Base-by-base conservation (phyloP, 2,888 invertebrate species). In the Dione vanillae region DNA sequence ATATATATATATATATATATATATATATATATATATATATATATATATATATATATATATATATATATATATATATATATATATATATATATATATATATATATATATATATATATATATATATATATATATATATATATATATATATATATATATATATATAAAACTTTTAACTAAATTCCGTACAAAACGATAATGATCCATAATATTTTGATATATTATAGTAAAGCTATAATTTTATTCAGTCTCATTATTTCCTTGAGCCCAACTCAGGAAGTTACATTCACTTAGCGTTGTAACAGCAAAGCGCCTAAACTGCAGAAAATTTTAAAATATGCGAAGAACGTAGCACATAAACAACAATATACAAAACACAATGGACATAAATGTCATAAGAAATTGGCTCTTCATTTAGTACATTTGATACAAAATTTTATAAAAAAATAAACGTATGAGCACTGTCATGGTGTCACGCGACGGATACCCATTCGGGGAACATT, bases 371-470 rank as follows among this genome's bases (percentile, higher is more conserved):
- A 80, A 79, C 77, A 79, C 82, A 74, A 70, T 65, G 61, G 83
- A 85, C 84, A 85, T 80, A 84, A 86, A 89, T 87, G 85, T 83
- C 75, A 78, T 81, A 77, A 84, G 81, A 80, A 82, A 82, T 79
- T 71, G 78, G 77, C 78, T 78, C 70, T 81, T 79, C 79, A 75
- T 75, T 80, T 85, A 81, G 85, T 88, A 87, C 87, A 83, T 78
- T 73, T 78, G 73, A 77, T 85, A 87, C 89, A 88, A 89, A 14
- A 35, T 82, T 11, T 56, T 56, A 40, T 56, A 16, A 56, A 56
- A 56, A 56, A 40, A 40, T 35, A 6, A 61, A 43, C n/a, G n/a
- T n/a, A n/a, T n/a, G n/a, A n/a, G n/a, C n/a, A n/a, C n/a, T n/a
- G n/a, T n/a, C n/a, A n/a, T n/a, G n/a, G n/a, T n/a, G n/a, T n/a